Conservation (phyloP, 2,113 vertebrate genomes). For the Urocolius indicus region DNA sequence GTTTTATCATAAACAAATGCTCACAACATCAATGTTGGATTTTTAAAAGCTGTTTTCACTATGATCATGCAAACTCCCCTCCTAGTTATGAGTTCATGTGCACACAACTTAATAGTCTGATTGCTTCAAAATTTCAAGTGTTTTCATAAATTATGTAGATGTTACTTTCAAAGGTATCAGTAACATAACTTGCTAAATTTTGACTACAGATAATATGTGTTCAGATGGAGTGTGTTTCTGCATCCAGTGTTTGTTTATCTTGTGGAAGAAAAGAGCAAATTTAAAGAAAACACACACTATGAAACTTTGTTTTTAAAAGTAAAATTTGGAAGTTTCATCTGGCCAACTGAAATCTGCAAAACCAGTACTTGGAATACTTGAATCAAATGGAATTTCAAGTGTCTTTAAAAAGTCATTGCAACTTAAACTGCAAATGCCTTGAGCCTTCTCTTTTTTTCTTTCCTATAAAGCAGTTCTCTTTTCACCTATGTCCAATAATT, state of each 20-base stretch:
- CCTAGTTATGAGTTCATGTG: constrained; percentile 15
- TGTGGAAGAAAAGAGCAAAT: constrained; percentile 28
- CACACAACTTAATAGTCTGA: not conserved
- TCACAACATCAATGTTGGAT: not conserved
- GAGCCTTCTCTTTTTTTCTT: not conserved
- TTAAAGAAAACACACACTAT: not conserved
- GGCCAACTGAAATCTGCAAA: constrained; percentile 58
- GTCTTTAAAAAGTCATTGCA: not conserved
- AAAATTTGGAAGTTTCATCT: constrained; percentile 42
- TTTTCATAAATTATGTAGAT: not conserved
- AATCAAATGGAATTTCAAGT: not conserved
- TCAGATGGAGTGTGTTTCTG: constrained; percentile 56
- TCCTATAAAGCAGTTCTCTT: not conserved
- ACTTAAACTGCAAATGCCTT: constrained; percentile 52
- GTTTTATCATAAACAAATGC: constrained; percentile 41
- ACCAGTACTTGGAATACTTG: constrained; percentile 30
- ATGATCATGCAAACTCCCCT: constrained; percentile 62
- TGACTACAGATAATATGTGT: constrained; percentile 39
- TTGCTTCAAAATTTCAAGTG: not conserved
- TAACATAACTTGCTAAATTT: constrained; percentile 53
- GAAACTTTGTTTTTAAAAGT: constrained; percentile 9
- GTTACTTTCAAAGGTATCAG: constrained; percentile 39
- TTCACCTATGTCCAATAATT: not conserved
- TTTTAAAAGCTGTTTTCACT: constrained; percentile 34
- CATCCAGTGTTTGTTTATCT: constrained; percentile 51